These are phyloP conservation scores for Ophioderma brevispina DNA, from an alignment of 35 echinoderm and acorn worm species.

Conservation along the genomic window DNA sequence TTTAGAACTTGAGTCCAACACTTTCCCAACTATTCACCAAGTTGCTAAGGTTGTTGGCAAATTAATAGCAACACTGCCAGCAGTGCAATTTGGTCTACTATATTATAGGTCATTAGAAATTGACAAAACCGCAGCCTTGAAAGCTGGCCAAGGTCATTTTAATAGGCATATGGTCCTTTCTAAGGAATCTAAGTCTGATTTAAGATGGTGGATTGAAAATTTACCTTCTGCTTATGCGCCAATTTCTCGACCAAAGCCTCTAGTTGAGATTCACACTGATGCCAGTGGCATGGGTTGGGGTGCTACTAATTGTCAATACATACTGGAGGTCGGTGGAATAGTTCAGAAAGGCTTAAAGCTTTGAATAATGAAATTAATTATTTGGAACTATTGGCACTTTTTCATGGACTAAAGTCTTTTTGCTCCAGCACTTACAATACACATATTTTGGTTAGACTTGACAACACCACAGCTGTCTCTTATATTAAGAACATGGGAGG, in stretches of 20 bases:
- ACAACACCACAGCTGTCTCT: conserved; percentile 3
- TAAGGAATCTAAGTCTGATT: background rate
- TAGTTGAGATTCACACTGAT: background rate
- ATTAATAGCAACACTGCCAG: conserved; percentile 22
- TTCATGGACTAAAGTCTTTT: conserved; percentile 29
- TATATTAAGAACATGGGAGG: background rate
- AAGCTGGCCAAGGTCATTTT: background rate
- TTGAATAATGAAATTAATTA: conserved; percentile 35
- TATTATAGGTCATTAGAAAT: conserved; percentile 36
- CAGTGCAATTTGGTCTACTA: background rate
- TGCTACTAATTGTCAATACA: background rate
- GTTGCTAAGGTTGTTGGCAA: conserved; percentile 39
- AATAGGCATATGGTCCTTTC: background rate
- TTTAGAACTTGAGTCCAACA: background rate
- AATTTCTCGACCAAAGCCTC: background rate
- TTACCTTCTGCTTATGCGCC: background rate
- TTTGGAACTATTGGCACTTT: conserved; percentile 24
- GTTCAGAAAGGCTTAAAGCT: background rate
- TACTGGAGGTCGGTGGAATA: background rate
- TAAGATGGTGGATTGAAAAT: conserved; percentile 24
- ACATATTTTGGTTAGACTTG: background rate
- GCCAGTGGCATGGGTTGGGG: background rate
- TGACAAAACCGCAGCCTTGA: conserved; percentile 5
- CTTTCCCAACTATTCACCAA: background rate
- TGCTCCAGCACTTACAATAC: background rate